Base-by-base conservation (phyloP, 1,140 invertebrate genomes). In the Lasaia peninsularis region DNA sequence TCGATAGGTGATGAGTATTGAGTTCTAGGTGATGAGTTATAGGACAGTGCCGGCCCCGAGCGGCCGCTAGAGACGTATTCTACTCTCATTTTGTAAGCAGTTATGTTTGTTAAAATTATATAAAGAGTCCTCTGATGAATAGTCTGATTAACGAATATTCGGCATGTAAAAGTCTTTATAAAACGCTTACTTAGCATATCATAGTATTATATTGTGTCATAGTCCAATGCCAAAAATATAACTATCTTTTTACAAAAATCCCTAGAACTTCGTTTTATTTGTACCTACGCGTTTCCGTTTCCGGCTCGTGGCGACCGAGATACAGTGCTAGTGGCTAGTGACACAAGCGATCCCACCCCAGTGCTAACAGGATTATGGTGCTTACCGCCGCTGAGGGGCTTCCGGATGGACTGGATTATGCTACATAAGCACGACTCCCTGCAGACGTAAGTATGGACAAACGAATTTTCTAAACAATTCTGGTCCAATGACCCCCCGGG, bases 141-240 rank as follows among this genome's bases (percentile, higher is more conserved):
- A 88, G 86, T 86, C 86, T 88, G 86, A 88, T 86, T 86, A 88
- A 85, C 80, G 72, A 88, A 84, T 86, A 86, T 86, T 86, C 83
- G 86, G 86, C 86, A 86, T 86, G 83, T 88, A 88, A 88, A 86
- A 86, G 85, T 88, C 85, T 88, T 86, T 84, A 86, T 86, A 88
- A 88, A 86, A 86, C 86, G 86, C 86, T 88, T 88, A 88, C 80
- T 86, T 88, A 88, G 86, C 86, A 88, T 88, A 88, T 88, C 86
- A 88, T 88, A 88, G 86, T 88, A 88, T 88, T 86, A 88, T 88
- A 88, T 88, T 88, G 86, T 88, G 86, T 88, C 86, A 88, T 88
- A 88, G 83, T 88, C 86, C 83, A 86, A 88, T 88, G 86, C 86
- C 86, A 88, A 88, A 88, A 88, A 88, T 88, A 88, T 88, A 88